Evolutionary conservation across 35 echinoderm and acorn worm species (phyloP), one percentile per base, ranked within the genome.

Genomic region (Acanthaster planci): DNA sequence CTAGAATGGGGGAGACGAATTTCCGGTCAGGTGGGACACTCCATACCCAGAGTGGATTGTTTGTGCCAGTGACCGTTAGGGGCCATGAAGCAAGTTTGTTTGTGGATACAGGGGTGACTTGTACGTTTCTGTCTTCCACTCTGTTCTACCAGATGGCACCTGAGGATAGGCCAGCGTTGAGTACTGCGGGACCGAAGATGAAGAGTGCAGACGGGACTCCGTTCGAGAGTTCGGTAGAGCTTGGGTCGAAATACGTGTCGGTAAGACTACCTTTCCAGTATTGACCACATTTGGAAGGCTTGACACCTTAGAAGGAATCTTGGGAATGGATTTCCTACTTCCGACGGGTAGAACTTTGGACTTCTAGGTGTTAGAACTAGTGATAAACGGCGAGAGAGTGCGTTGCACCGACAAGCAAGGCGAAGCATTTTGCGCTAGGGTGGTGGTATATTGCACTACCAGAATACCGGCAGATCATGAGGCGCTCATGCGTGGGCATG

Each of bases 31-130:
- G n/a, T n/a, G n/a, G n/a, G n/a, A n/a, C n/a, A n/a, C n/a, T n/a
- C n/a, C n/a, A n/a, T n/a, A 39, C 84, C 67, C 76, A 86, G 31
- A 35, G 54, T 4, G 84, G 84, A 15, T 23, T 86, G 8, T 86
- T 77, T 23, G 59, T 86, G 2, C 36, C 22, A 78, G 84, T 35
- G 14, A 27, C 51, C 29, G 12, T 86, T 17, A 37, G 72, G 23
- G 12, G 30, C 10, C 36, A 42, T 18, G 38, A 86, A 34, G 67
- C 54, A 7, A 40, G 51, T 34, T 36, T 86, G 8, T 31, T 86
- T 0, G 37, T 86, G 6, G 84, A 86, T 36, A 78, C 84, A 14
- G 84, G 84, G 31, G 54, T 68, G n/a, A 78, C 84, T 8, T 2
- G 78, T 40, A 86, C 84, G 3, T 38, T 86, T 40, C 54, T 86